phyloP scores from a whole-genome alignment of 2,113 vertebrate genomes.

The Nymphicus hollandicus region DNA sequence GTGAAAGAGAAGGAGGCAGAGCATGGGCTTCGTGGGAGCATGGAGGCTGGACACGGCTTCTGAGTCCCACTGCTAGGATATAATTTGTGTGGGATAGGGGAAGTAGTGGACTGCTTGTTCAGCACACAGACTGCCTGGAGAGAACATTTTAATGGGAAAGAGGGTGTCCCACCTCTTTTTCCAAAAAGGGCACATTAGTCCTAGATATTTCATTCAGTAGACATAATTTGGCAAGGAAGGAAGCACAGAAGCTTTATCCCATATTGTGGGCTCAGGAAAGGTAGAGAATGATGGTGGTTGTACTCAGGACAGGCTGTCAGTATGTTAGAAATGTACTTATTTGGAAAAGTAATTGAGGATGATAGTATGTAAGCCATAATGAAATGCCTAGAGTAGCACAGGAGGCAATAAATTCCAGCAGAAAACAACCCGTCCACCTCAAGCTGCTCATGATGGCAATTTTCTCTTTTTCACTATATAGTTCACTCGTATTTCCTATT shows the following conservation, averaged over 20 bases:
- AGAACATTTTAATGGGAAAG: neutral
- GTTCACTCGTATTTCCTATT: neutral
- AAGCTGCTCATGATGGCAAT: neutral
- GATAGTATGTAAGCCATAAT: neutral
- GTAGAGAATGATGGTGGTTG: neutral
- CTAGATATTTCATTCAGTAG: neutral
- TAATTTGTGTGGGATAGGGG: neutral
- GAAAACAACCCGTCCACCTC: neutral
- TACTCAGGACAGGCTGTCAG: neutral
- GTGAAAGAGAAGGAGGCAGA: neutral
- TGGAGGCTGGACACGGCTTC: rapidly evolving
- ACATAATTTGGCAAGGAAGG: neutral
- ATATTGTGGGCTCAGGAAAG: neutral
- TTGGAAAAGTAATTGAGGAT: neutral
- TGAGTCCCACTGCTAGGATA: neutral
- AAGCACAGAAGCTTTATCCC: neutral
- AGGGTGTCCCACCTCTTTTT: neutral
- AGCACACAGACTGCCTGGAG: neutral
- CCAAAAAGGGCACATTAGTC: neutral
- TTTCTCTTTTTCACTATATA: neutral
- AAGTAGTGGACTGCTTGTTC: neutral
- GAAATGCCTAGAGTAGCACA: neutral
- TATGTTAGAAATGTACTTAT: neutral
- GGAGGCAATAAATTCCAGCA: neutral
- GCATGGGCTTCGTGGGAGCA: rapidly evolving